phyloP scores from a whole-genome alignment of 2,113 vertebrate species.

The Prochilodus magdalenae region DNA sequence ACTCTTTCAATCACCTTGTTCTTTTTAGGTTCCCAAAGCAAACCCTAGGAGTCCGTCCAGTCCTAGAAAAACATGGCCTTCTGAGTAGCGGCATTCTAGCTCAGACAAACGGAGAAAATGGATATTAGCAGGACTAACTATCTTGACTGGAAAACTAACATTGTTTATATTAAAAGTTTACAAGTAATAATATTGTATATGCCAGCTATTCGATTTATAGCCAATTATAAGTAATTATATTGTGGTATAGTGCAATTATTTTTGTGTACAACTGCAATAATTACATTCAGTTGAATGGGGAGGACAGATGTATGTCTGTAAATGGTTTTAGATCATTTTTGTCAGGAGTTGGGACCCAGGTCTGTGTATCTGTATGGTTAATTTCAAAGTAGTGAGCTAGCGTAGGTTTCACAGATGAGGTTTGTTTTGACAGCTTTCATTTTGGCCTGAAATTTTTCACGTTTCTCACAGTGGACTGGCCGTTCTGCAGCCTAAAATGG shows the following conservation, averaged over 20 bases:
- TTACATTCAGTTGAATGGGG: constrained; percentile 41
- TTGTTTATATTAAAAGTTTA: constrained; percentile 56
- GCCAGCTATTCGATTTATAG: constrained; percentile 67
- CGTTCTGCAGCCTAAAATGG: background rate
- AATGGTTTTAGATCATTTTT: background rate
- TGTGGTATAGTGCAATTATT: constrained; percentile 52
- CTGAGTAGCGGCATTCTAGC: constrained; percentile 58
- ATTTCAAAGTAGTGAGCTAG: background rate
- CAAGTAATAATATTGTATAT: constrained; percentile 70
- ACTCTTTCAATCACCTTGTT: background rate
- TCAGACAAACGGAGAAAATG: constrained; percentile 58
- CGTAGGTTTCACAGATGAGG: no score
- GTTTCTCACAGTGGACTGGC: background rate
- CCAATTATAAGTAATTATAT: constrained; percentile 62
- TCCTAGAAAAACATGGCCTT: constrained; percentile 66
- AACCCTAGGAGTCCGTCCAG: constrained; percentile 66
- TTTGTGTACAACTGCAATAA: constrained; percentile 51
- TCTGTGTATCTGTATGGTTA: background rate
- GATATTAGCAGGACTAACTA: constrained; percentile 62
- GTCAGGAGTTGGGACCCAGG: constrained; percentile 7
- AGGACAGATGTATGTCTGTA: background rate
- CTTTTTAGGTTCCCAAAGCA: constrained; percentile 69
- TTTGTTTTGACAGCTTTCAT: background rate
- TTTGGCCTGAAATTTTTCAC: background rate
- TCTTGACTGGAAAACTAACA: constrained; percentile 73